Evolutionary conservation across 2,113 vertebrate genomes (phyloP).

Genomic region (Psephotus haematonotus): DNA sequence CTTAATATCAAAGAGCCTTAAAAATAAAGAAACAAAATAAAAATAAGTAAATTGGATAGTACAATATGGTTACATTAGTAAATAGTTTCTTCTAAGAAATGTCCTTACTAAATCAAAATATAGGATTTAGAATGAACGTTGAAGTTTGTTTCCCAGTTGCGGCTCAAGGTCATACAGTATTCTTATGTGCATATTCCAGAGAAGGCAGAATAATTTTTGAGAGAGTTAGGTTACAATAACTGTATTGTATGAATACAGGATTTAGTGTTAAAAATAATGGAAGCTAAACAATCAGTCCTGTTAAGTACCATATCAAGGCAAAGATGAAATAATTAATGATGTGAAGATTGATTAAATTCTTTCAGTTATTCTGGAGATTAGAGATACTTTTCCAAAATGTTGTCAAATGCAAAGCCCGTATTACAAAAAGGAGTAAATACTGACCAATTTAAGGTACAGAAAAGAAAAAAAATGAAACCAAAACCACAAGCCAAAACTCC

Average conservation of each 20-base stretch:
- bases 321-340: neutral
- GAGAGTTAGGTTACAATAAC: neutral
- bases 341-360: neutral
- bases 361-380: neutral
- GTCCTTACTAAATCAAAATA: neutral
- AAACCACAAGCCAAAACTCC: neutral
- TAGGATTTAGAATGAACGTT: neutral
- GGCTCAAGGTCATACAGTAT: neutral
- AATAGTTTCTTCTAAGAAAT: neutral
- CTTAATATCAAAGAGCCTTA: neutral
- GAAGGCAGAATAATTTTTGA: neutral
- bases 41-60: neutral
- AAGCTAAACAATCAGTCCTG: neutral
- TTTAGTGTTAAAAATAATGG: neutral
- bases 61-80: neutral
- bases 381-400: neutral
- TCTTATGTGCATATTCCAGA: neutral
- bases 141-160: neutral
- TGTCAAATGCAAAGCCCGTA: neutral
- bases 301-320: neutral
- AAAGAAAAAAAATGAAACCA: neutral
- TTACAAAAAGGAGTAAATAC: neutral
- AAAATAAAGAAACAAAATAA: neutral
- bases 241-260: neutral
- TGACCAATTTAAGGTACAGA: neutral